Conservation (phyloP, 1,140 invertebrate species). For the Tetramorium simillimum region DNA sequence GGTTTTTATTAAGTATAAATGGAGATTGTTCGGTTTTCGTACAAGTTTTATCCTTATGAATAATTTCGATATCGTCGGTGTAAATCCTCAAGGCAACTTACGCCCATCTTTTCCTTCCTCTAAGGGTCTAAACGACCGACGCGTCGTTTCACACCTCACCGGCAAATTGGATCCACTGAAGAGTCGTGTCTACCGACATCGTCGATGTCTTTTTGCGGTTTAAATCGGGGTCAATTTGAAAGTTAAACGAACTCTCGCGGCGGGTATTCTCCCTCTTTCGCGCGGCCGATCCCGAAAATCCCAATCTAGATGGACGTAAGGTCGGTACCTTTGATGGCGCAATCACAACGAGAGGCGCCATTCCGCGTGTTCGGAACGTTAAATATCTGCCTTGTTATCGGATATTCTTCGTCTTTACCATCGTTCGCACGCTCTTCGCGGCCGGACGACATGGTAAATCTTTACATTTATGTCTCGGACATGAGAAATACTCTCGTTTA, state of each 20-base stretch:
- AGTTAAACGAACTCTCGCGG: constrained; percentile 74
- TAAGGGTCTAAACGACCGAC: constrained; percentile 8
- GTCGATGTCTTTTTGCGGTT: constrained; percentile 64
- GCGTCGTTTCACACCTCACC: constrained; percentile 50
- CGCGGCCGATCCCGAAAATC: constrained; percentile 47
- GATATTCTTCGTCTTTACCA: constrained; percentile 24
- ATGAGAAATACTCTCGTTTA: neutral
- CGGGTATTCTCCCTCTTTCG: neutral
- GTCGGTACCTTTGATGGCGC: constrained; percentile 60
- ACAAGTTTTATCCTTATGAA: constrained; percentile 22
- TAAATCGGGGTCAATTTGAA: constrained; percentile 75
- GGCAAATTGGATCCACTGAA: constrained; percentile 59
- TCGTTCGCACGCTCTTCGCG: neutral
- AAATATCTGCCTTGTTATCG: constrained; percentile 54
- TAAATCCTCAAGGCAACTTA: constrained; percentile 32
- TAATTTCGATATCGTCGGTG: constrained; percentile 33
- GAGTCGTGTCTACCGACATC: constrained; percentile 11
- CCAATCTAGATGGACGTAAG: constrained; percentile 64
- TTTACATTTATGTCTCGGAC: neutral
- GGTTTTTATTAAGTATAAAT: neutral
- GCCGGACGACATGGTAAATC: neutral
- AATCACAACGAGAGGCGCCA: constrained; percentile 15
- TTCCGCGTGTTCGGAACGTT: constrained; percentile 3
- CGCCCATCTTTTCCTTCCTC: constrained; percentile 17
- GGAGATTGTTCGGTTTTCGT: neutral